Evolutionary conservation across 2,797 vertebrate genomes (phyloP), one percentile per base, ranked within the genome.

Genomic region (Adrianichthys oophorus): DNA sequence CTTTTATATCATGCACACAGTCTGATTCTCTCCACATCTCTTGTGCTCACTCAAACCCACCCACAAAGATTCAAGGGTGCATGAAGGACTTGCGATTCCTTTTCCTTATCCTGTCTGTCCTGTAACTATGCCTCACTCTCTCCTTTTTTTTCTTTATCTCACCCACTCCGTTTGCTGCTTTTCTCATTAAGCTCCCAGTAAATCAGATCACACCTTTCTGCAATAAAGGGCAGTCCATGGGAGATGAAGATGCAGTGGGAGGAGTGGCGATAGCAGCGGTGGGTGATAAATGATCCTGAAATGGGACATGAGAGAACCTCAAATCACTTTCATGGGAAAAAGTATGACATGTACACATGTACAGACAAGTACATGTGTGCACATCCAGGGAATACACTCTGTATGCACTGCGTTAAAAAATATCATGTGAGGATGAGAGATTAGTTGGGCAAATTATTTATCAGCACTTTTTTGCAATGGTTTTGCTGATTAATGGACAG

Each of bases 41-140:
- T 63, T 71, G 64, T 68, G 73, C 68, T 46, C 64, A 69, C 69
- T 74, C 81, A 77, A 77, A 78, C 68, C 76, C 80, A 78, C 79
- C 65, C 74, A 72, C 74, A 57, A 71, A 59, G 50, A 83, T 78
- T 80, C 79, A 90, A 87, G 85, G 82, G 68, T 83, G 72, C 78
- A 73, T 80, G 85, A 91, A 91, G 87, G 87, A 89, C 87, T 70
- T 70, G 72, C 62, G 59, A 56, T 63, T 65, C 46, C 57, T 60
- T 65, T 13, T 46, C 63, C 52, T 59, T 44, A 64, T 60, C 69
- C 52, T 75, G 59, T 48, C 55, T 2, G 12, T 68, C 62, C 29
- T 61, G 32, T 48, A 65, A 68, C 68, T 41, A 52, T 57, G 54
- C 74, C 17, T 57, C 21, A 61, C 46, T 59, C 41, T 43, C 59